Evolutionary conservation across 2,888 invertebrate species (phyloP).

Genomic region (Drosophila colorata): DNA sequence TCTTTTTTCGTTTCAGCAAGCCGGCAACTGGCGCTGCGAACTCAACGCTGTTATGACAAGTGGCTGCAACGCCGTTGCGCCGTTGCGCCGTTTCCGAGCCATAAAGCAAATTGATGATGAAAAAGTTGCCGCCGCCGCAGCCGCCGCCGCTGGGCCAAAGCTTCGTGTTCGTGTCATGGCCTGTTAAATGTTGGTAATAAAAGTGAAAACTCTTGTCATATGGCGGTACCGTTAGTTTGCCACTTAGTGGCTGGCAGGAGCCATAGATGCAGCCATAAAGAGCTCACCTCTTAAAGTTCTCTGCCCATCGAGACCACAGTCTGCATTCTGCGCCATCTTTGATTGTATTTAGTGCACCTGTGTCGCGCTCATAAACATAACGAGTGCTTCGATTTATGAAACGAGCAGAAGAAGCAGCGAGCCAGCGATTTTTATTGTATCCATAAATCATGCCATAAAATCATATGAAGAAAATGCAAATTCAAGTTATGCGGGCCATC

Average conservation of each 20-base stretch:
- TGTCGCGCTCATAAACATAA: slow-evolving; percentile 67
- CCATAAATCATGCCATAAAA: slow-evolving; percentile 64
- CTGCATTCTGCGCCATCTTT: slow-evolving; percentile 18
- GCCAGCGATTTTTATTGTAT: slow-evolving; percentile 48
- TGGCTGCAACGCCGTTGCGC: slow-evolving; percentile 59
- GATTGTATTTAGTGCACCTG: slow-evolving; percentile 71
- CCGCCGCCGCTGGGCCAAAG: slow-evolving; percentile 19
- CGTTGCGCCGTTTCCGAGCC: slow-evolving; percentile 58
- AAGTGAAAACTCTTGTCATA: slow-evolving; percentile 79
- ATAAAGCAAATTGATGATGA: slow-evolving; percentile 80
- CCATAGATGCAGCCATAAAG: slow-evolving; percentile 32
- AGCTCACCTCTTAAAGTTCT: slow-evolving; percentile 24
- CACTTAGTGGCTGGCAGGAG: slow-evolving; percentile 39
- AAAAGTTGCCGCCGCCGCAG: slow-evolving; percentile 56
- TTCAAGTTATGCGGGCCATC: slow-evolving; percentile 21
- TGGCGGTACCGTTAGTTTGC: slow-evolving; percentile 66
- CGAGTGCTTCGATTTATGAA: slow-evolving; percentile 50
- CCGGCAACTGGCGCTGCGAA: slow-evolving; percentile 52
- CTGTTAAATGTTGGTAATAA: slow-evolving; percentile 80
- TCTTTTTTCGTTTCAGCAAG: slow-evolving; percentile 31
- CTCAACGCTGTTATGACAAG: slow-evolving; percentile 77
- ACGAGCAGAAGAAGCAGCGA: not conserved
- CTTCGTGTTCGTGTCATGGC: slow-evolving; percentile 69
- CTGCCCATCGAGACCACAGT: not conserved
- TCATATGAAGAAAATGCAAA: slow-evolving; percentile 38